Percentiles rank a stretch among this genome's conserved stretches.
These are phyloP conservation scores for Solenopsis fugax DNA, from an alignment of 1,140 invertebrate species.

Conservation along the genomic window DNA sequence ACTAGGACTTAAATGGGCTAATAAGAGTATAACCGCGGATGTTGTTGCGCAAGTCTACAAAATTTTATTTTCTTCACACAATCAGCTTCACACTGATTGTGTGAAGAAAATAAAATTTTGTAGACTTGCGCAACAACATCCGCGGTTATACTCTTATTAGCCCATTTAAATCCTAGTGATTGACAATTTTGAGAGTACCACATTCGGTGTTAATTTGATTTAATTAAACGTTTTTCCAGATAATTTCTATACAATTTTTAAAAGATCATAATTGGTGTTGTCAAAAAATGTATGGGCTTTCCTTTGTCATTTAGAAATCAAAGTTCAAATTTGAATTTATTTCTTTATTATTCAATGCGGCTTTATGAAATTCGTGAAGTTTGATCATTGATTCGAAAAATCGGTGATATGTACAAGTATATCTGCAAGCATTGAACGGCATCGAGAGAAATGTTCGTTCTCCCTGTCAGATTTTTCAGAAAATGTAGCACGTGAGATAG, in stretches of 20 bases:
- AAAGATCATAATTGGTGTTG: background rate
- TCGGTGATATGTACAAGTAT: conserved; percentile 11
- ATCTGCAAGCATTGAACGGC: conserved; percentile 32
- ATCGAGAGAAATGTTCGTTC: conserved; percentile 38
- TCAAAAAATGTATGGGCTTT: background rate
- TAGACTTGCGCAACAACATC: no score
- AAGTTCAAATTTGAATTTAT: conserved; percentile 9
- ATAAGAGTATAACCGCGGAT: no score
- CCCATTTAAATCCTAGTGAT: no score
- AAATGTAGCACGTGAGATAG: conserved; percentile 45
- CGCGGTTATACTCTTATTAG: no score
- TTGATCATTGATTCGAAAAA: conserved; percentile 20
- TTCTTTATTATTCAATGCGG: background rate
- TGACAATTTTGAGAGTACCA: no score
- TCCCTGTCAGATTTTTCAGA: conserved; percentile 46
- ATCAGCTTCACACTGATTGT: no score
- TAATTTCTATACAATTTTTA: background rate
- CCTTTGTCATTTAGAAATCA: background rate
- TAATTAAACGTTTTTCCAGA: background rate
- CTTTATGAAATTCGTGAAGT: background rate
- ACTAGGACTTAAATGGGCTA: no score
- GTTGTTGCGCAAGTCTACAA: no score
- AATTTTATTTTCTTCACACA: no score
- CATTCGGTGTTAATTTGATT: no score
- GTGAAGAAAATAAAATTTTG: no score